Evolutionary conservation across 2,888 invertebrate genomes (phyloP).

Genomic region (Sinohyriopsis cumingii): DNA sequence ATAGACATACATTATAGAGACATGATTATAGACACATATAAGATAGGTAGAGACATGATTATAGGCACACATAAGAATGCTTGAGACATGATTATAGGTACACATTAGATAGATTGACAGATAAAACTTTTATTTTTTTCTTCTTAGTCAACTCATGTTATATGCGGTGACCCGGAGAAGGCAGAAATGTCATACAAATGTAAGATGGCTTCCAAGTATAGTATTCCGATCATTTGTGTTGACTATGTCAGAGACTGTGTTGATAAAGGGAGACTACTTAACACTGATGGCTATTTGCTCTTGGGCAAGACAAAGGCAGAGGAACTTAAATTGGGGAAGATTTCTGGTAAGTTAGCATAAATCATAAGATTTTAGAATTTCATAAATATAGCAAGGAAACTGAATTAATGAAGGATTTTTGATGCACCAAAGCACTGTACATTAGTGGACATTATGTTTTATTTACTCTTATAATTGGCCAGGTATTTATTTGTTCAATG

Average conservation of each 20-base stretch:
- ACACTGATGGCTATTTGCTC: constrained; percentile 55
- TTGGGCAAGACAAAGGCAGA: constrained; percentile 59
- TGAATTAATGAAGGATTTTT: not conserved
- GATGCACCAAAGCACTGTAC: not conserved
- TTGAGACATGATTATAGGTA: too few relatives aligned
- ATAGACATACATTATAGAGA: too few relatives aligned
- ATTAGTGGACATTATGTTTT: not conserved
- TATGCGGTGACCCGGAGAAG: constrained; percentile 59
- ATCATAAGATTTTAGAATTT: not conserved
- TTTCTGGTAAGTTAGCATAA: constrained; percentile 48
- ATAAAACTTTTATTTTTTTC: not conserved
- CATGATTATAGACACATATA: too few relatives aligned
- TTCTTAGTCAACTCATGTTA: constrained; percentile 60
- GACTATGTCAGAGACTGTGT: constrained; percentile 59
- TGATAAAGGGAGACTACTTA: constrained; percentile 39
- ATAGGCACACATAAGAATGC: too few relatives aligned
- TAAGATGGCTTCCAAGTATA: constrained; percentile 61
- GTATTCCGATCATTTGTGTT: constrained; percentile 63
- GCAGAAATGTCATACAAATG: constrained; percentile 65
- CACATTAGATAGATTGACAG: too few relatives aligned
- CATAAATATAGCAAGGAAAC: not conserved
- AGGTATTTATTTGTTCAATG: too few relatives aligned
- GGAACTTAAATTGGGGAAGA: constrained; percentile 63
- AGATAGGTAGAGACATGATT: too few relatives aligned
- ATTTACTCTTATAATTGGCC: too few relatives aligned